phyloP scores from a whole-genome alignment of 1,140 invertebrate genomes.

The Callitettix versicolor region DNA sequence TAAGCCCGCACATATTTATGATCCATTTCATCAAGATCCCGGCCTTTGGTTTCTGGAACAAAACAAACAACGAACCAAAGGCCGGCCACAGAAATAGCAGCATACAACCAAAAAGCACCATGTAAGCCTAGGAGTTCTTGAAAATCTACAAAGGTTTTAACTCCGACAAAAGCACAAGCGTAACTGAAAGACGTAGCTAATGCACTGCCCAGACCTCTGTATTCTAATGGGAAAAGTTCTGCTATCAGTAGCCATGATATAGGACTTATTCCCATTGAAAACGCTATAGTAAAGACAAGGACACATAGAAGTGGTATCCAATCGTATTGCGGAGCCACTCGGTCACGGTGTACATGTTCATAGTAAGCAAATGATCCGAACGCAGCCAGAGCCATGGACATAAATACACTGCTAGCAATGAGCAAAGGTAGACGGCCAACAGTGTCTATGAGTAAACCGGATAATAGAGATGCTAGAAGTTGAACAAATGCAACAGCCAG shows the following conservation, averaged over 20 bases:
- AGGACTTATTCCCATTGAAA: slow-evolving; percentile 79
- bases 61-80: slow-evolving; percentile 73
- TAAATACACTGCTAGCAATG: slow-evolving; percentile 68
- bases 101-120: slow-evolving; percentile 82
- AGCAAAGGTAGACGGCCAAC: slow-evolving; percentile 64
- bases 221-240: slow-evolving; percentile 77
- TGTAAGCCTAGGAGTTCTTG: slow-evolving; percentile 60
- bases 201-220: slow-evolving; percentile 69
- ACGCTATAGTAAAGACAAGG: slow-evolving; percentile 68
- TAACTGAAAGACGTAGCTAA: slow-evolving; percentile 78
- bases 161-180: slow-evolving; percentile 76
- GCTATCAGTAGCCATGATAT: slow-evolving; percentile 80
- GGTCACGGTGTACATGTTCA: slow-evolving; percentile 33
- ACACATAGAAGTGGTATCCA: slow-evolving; percentile 77
- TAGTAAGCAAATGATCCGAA: slow-evolving; percentile 74
- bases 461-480: slow-evolving; percentile 62
- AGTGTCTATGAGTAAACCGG: slow-evolving; percentile 65
- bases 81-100: slow-evolving; percentile 69
- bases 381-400: slow-evolving; percentile 66
- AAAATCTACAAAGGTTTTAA: slow-evolving; percentile 78
- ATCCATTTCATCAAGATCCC: slow-evolving; percentile 73
- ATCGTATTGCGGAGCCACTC: slow-evolving; percentile 37
- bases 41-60: slow-evolving; percentile 84
- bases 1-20: slow-evolving; percentile 14
- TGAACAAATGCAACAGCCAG: slow-evolving; percentile 69